Base-by-base conservation (phyloP, 2,797 vertebrate species). In the Sebastolobus altivelis region DNA sequence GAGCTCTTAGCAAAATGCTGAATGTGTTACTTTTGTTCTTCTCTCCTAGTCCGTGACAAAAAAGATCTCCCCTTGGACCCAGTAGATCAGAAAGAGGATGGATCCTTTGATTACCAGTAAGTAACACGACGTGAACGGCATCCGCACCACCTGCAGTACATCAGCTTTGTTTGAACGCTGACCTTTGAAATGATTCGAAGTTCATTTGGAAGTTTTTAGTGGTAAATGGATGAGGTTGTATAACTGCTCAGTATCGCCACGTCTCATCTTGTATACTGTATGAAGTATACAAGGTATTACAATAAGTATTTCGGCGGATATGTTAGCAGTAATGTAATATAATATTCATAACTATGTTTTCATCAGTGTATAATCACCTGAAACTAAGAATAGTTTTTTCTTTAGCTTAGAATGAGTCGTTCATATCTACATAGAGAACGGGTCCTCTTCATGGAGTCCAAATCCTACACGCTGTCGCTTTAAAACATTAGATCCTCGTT, bases 61-160 rank as follows among this genome's bases (percentile, higher is more conserved):
- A 99, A 99, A 93, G 98, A 99, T 5, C 97, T 99, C 8, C 96
- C 98, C 0, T 93, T 99, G 75, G 98, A 98, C 8, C 93, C 95
- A 0, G 97, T 99, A 76, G 98, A 98, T 86, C 97, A 97, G 88
- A 99, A 99, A 72, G 97, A 98, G 70, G 97, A 99, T 0, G 98
- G 98, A 65, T 99, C 98, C 0, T 99, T 99, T 61, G 98, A 99
- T 93, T 99, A 99, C 95, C 98, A 98, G 98, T 99, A 95, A 58
- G 96, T 95, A 71, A 12, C 25, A 16, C 38, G 14, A 20, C 43
- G 16, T 67, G 6, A 61, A 18, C 49, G 33, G 35, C 54, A 29
- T 18, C 10, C 3, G 2, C 18, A 61, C 11, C 58, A 25, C 14
- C 3, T 22, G 27, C 49, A 9, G 49, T n/a, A 52, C 3, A 22